Base-by-base conservation (phyloP, 2,113 vertebrate species). In the Entomyzon cyanotis region DNA sequence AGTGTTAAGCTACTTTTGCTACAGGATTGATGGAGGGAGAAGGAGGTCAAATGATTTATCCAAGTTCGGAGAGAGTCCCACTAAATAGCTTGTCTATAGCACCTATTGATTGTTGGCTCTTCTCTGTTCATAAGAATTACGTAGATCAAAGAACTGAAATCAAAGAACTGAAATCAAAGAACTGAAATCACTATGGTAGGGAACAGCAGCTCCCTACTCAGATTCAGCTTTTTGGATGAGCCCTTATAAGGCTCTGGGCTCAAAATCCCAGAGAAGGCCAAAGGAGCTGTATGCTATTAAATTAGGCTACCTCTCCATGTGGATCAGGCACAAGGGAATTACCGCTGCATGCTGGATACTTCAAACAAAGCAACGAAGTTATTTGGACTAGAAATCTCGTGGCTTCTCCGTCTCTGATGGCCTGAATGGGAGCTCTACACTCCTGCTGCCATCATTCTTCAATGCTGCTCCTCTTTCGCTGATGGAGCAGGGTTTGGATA, bases 1-100 rank as follows among this genome's bases (percentile, higher is more conserved):
- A 58, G 55, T 0, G 2, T 42, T 93, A 87, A 90, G 78, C 82
- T 93, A 80, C 85, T 95, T 95, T 70, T 95, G 77, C 50, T 67
- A 21, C 2, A 1, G 47, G 39, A 88, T 22, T 81, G 76, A 84
- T 92, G 21, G 59, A 94, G 59, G 67, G 42, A 63, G 39, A 83
- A 70, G 44, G 62, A 79, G 60, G 76, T 92, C 85, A 92, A 84
- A 81, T 64, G 47, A 56, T 93, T 92, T 88, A 87, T 50, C 30
- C 19, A 46, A 8, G 27, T 90, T 94, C 33, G 28, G 47, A 83
- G 18, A 35, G 7, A 90, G 68, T 80, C 56, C 60, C 33, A 30
- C 39, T 84, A 83, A 67, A 58, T 5, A 74, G 73, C 55, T 53
- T 35, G 31, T 60, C 76, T 46, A 13, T 56, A 71, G 47, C 68